These are phyloP conservation scores for Sceloporus tristichus DNA, from an alignment of 2,113 vertebrate genomes.

Conservation along the genomic window DNA sequence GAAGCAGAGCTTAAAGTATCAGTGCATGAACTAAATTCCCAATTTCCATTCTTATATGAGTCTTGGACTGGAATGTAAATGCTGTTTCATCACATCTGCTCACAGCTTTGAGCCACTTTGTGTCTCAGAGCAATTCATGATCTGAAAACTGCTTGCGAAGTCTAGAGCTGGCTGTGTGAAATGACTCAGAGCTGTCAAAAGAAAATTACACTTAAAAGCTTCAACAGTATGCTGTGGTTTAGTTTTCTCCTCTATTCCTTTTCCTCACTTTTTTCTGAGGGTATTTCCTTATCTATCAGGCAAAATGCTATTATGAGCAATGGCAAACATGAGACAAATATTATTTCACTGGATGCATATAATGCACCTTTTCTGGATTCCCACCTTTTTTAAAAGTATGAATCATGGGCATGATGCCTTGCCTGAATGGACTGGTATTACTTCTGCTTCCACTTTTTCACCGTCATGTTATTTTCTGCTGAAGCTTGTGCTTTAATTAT, in stretches of 20 bases:
- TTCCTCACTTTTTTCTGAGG: not conserved
- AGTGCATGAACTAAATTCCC: not conserved
- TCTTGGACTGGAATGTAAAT: slow-evolving; percentile 4
- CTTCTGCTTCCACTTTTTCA: no score
- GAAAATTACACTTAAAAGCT: slow-evolving; percentile 10
- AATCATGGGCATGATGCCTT: not conserved
- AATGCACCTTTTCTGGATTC: not conserved
- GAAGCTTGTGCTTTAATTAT: no score
- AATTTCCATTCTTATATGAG: not conserved
- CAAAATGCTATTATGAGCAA: not conserved
- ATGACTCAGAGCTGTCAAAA: not conserved
- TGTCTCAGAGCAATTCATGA: not conserved
- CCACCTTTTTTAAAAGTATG: not conserved
- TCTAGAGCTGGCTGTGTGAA: not conserved
- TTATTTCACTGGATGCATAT: not conserved
- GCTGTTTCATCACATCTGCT: not conserved
- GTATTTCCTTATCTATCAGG: not conserved
- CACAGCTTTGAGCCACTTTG: not conserved
- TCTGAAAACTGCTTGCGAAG: not conserved
- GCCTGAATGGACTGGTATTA: no score
- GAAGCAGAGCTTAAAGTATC: not conserved
- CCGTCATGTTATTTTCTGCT: no score
- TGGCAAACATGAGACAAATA: not conserved
- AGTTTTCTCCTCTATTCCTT: not conserved
- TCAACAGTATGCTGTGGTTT: not conserved